Evolutionary conservation across 2,113 vertebrate genomes (phyloP), one percentile per base, ranked within the genome.

Genomic region (Prionailurus viverrinus): DNA sequence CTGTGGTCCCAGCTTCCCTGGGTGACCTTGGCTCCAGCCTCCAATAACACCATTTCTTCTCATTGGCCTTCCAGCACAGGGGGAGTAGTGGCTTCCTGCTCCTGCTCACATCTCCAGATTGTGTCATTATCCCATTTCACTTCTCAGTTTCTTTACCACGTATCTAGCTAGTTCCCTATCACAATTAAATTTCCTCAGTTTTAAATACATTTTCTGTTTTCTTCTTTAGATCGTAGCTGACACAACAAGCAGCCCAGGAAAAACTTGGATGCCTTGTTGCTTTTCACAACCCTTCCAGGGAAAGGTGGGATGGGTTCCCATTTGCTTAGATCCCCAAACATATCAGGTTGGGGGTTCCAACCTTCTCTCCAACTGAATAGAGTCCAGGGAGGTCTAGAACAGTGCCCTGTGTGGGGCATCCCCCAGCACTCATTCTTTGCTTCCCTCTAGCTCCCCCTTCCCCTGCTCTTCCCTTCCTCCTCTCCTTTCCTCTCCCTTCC

Each of bases 151-250:
- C 85, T 96, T 73, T 94, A 73, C 48, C 25, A 36, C 53, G 31
- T 15, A 23, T 31, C 4, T 74, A 25, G 65, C 12, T 55, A 83
- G 14, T 73, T 97, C 25, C 58, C 5, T 36, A 23, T 74, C 74
- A 82, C 10, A 82, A 76, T 69, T 45, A 58, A 88, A 83, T 79
- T 61, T 81, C 51, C 39, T 95, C 36, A 69, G 13, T 93, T 94
- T 81, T 69, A 55, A 88, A 76, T 23, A 58, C 27, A 79, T 16
- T 79, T 96, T 91, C 73, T 84, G 33, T 76, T 93, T 96, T 96
- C 33, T 29, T 74, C 36, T 23, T 87, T 93, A 65, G 65, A 69
- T 81, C 39, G 80, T 90, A 92, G 89, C 41, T 92, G 79, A 84
- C 61, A 41, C 29, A 85, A 71, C 81, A 48, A 65, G 6, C 6